Evolutionary conservation across 1,140 invertebrate genomes (phyloP), one percentile per base, ranked within the genome.

Genomic region (Neodiprion fabricii): DNA sequence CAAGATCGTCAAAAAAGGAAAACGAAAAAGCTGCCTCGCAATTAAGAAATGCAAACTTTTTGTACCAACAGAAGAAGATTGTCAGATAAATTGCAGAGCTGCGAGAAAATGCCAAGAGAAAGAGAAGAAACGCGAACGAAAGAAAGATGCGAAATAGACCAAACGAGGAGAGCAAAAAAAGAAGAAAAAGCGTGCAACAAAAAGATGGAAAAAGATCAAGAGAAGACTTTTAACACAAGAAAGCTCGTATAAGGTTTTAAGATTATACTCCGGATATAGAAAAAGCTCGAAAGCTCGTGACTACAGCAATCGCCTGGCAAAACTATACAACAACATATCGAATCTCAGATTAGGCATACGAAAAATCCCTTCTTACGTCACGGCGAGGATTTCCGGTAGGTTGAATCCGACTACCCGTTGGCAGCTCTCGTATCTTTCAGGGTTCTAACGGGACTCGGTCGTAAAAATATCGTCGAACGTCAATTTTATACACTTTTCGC

Each of bases 401-500:
- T 2, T 40, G 28, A 40, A 3, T 40, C 28, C 28, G 28, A 40
- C 28, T 40, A 40, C 28, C 28, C 28, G 4, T 14, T 40, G 28
- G 28, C 28, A 40, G 28, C 28, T 17, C 53, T 11, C 53, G 9
- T 61, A 61, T 40, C 11, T 61, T 17, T 61, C 7, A 17, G 3
- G 53, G 53, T 61, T 40, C 28, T 61, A 61, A 61, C n/a, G 7
- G 53, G 28, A 40, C 8, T 61, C 53, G 11, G n/a, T 61, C 9
- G 53, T 61, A 61, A 61, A 61, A 61, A 61, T 61, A 61, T 61
- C 53, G 53, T 61, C 53, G 53, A 61, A 61, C 53, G 53, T 9
- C 53, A 61, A 61, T 61, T 61, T 61, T 61, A 61, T 61, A 61
- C 53, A 61, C 53, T 61, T 61, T 61, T 61, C 53, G 11, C 53